Evolutionary conservation across 2,797 vertebrate species (phyloP).

Genomic region (Moxostoma hubbsi): DNA sequence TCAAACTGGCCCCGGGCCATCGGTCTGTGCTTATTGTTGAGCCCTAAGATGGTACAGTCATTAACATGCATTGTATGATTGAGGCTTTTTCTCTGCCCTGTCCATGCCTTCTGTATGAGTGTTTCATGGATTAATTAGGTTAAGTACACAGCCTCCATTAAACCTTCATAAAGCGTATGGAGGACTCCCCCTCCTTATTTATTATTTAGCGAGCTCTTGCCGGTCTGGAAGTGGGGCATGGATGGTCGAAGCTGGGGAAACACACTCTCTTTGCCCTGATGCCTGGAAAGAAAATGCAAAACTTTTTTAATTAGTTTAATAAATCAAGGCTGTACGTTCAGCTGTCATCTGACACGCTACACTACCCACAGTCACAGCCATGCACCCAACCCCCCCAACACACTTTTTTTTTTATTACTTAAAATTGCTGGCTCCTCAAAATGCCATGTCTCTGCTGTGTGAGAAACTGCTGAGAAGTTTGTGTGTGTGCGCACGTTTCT

Average conservation of each 20-base stretch:
- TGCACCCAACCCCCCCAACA: too few species aligned
- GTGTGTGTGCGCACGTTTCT: slow-evolving; percentile 35
- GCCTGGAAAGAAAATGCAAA: slow-evolving; percentile 52
- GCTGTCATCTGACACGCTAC: slow-evolving; percentile 43
- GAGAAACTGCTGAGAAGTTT: slow-evolving; percentile 15
- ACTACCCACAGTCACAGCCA: slow-evolving; percentile 16
- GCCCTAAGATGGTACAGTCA: background rate
- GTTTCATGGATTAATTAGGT: slow-evolving; percentile 64
- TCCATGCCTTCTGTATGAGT: slow-evolving; percentile 36
- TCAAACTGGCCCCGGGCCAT: too few species aligned
- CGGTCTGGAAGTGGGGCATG: slow-evolving; percentile 58
- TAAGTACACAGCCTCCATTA: slow-evolving; percentile 63
- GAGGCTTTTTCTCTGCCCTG: slow-evolving; percentile 22
- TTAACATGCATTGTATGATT: slow-evolving; percentile 4
- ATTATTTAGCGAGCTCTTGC: slow-evolving; percentile 66
- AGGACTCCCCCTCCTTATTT: slow-evolving; percentile 58
- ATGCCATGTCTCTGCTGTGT: slow-evolving; percentile 44
- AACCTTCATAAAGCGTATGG: slow-evolving; percentile 54
- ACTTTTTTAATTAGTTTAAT: slow-evolving; percentile 73
- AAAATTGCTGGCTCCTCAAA: slow-evolving; percentile 68
- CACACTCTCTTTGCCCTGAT: slow-evolving; percentile 38
- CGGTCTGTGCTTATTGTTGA: too few species aligned
- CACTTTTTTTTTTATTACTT: background rate
- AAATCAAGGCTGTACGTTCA: slow-evolving; percentile 65
- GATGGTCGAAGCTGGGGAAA: slow-evolving; percentile 45